A percentile compares a stretch with the other conserved stretches of the same genome.
phyloP scores from a whole-genome alignment of 1,140 invertebrate species.

The Leucophenga varia region DNA sequence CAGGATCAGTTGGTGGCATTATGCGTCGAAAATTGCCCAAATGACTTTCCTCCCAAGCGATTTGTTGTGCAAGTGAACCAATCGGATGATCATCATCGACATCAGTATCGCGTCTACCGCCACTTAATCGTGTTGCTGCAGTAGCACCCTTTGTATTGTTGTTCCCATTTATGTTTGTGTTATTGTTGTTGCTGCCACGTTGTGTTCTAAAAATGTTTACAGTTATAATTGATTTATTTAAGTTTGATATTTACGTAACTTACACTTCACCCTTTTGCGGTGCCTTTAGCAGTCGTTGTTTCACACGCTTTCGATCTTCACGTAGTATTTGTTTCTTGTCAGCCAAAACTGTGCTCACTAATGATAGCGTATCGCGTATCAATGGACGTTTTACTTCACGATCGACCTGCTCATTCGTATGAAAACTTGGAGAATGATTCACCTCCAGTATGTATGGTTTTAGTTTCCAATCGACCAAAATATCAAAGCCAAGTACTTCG shows the following conservation, averaged over 20 bases:
- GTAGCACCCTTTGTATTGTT: too few relatives aligned
- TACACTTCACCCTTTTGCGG: conserved; percentile 32
- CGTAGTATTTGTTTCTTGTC: conserved; percentile 75
- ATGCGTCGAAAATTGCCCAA: conserved; percentile 68
- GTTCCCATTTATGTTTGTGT: too few relatives aligned
- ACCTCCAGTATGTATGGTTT: conserved; percentile 85
- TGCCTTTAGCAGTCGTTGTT: conserved; percentile 64
- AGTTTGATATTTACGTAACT: conserved; percentile 21
- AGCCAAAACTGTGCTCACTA: conserved; percentile 79
- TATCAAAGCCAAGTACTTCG: conserved; percentile 86
- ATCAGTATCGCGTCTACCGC: too few relatives aligned
- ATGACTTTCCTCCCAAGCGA: conserved; percentile 75
- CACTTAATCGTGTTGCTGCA: too few relatives aligned
- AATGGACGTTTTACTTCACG: conserved; percentile 80
- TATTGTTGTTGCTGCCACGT: conserved; percentile 13
- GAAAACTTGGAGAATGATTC: conserved; percentile 90
- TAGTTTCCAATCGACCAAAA: conserved; percentile 81
- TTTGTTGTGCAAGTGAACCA: conserved; percentile 63
- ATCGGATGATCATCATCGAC: conserved; percentile 2
- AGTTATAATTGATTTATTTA: background rate
- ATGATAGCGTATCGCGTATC: conserved; percentile 77
- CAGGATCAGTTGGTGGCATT: conserved; percentile 39
- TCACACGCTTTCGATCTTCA: conserved; percentile 69
- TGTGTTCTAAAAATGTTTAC: background rate
- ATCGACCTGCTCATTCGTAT: conserved; percentile 81